These are phyloP conservation scores for Cyrtorhinus lividipennis DNA, from an alignment of 1,140 invertebrate species.

Conservation along the genomic window DNA sequence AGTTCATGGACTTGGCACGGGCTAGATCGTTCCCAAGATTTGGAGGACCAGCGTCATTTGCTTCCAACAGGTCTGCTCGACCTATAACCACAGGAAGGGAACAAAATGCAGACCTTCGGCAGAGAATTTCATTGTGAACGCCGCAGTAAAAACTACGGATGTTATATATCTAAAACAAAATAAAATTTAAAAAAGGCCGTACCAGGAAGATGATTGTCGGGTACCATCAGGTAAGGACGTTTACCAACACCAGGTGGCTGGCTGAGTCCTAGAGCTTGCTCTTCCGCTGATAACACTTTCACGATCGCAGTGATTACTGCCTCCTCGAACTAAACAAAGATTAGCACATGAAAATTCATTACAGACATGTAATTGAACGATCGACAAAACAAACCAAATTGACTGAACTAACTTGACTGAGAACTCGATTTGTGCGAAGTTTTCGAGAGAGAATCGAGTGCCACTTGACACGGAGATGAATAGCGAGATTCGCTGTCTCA, in stretches of 20 bases:
- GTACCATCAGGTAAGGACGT: slow-evolving; percentile 35
- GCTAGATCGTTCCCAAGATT: too few relatives aligned
- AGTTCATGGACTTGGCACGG: too few relatives aligned
- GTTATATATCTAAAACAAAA: too few relatives aligned
- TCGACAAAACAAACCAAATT: too few relatives aligned
- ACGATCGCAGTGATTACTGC: slow-evolving; percentile 51
- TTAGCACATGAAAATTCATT: neutral
- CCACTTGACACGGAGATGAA: slow-evolving; percentile 62
- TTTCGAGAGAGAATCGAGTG: slow-evolving; percentile 56
- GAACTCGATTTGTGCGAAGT: slow-evolving; percentile 47
- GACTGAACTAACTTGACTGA: slow-evolving; percentile 16
- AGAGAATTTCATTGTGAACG: too few relatives aligned
- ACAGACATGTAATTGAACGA: too few relatives aligned
- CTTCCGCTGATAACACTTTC: slow-evolving; percentile 52
- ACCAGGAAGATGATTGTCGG: neutral
- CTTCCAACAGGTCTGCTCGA: too few relatives aligned
- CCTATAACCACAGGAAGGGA: too few relatives aligned
- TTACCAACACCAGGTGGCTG: slow-evolving; percentile 64
- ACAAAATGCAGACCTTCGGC: too few relatives aligned
- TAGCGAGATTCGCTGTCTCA: slow-evolving; percentile 46
- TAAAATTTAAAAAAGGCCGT: neutral
- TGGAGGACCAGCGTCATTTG: too few relatives aligned
- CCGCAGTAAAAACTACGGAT: too few relatives aligned
- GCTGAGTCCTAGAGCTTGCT: slow-evolving; percentile 49
- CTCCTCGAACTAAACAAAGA: slow-evolving; percentile 47